Conservation (phyloP, 2,113 vertebrate species). For the Microcebus jonahi region DNA sequence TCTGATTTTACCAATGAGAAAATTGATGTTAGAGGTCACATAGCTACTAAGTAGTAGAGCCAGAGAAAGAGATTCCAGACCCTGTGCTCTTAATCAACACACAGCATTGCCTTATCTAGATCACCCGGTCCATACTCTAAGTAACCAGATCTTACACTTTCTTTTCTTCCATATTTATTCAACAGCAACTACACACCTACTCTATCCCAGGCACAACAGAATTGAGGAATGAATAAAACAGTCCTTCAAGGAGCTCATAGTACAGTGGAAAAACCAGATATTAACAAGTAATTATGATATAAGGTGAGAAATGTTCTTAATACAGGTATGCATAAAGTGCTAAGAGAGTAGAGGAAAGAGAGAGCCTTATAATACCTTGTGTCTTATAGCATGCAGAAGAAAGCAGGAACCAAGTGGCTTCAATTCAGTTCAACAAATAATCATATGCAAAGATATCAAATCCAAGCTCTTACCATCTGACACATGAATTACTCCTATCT, state of each 20-base stretch:
- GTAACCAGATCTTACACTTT: neutral
- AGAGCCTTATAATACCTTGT: neutral
- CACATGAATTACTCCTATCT: neutral
- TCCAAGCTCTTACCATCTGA: neutral
- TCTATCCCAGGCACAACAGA: neutral
- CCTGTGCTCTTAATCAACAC: neutral
- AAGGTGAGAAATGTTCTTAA: neutral
- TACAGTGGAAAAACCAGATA: neutral
- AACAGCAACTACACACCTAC: neutral
- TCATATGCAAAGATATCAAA: neutral
- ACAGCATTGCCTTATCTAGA: neutral
- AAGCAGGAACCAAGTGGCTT: neutral
- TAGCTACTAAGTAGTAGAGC: neutral
- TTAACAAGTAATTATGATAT: neutral
- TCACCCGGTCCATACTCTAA: neutral
- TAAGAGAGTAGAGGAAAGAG: neutral
- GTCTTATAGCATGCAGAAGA: neutral
- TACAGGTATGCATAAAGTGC: neutral
- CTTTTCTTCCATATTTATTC: neutral
- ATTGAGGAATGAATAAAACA: conserved; percentile 4
- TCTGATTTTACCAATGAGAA: neutral
- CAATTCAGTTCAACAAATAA: conserved; percentile 22
- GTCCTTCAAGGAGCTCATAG: neutral
- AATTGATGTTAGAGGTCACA: conserved; percentile 13
- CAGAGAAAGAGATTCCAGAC: neutral